These are phyloP conservation scores for Apteryx mantelli DNA, from an alignment of 2,113 vertebrate genomes.

Conservation along the genomic window DNA sequence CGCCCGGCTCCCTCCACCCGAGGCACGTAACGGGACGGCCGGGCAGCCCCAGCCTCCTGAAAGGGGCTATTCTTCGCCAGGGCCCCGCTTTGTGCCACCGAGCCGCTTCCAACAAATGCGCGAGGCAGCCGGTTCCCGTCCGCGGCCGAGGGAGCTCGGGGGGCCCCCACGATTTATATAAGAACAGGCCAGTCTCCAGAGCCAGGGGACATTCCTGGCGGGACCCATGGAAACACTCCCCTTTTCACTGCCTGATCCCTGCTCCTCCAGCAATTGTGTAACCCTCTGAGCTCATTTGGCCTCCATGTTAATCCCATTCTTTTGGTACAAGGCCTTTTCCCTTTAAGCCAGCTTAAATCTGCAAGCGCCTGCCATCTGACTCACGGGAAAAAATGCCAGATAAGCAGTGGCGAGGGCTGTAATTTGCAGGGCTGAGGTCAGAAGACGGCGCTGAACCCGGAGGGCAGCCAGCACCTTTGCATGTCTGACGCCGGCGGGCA, in stretches of 20 bases:
- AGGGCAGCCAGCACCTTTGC: neutral
- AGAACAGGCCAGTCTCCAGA: neutral
- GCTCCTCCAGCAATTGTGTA: neutral
- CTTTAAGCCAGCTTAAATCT: conserved; percentile 63
- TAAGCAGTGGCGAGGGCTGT: conserved; percentile 22
- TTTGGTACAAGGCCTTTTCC: conserved; percentile 24
- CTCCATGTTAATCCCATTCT: conserved; percentile 36
- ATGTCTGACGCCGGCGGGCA: too few species aligned
- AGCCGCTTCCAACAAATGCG: neutral
- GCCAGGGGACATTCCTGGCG: neutral
- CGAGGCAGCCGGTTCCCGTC: neutral
- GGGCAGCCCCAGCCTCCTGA: neutral
- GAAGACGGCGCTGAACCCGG: neutral
- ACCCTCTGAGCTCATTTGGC: neutral
- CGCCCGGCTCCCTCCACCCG: too few species aligned
- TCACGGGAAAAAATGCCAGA: conserved; percentile 42
- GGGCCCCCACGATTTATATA: neutral
- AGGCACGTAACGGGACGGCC: neutral
- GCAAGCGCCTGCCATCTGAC: conserved; percentile 37
- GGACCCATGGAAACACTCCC: neutral
- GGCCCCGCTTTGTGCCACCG: neutral
- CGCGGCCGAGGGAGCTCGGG: neutral
- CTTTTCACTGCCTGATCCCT: neutral
- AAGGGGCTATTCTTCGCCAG: neutral
- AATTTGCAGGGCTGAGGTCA: neutral